Evolutionary conservation across 2,888 invertebrate species (phyloP).

Genomic region (Megastigmus dorsalis): DNA sequence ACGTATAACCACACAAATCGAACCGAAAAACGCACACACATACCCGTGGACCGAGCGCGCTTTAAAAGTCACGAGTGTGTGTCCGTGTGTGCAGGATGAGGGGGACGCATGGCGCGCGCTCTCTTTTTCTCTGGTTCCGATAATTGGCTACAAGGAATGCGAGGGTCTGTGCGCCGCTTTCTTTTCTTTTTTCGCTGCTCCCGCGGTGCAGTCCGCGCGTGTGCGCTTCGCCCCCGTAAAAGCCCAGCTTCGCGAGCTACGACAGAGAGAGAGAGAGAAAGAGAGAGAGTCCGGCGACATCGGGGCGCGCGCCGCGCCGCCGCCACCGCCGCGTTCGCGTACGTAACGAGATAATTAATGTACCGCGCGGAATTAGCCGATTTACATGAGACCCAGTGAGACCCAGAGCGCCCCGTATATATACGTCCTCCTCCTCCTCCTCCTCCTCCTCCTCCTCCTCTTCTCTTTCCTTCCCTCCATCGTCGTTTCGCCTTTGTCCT

Average conservation of each 20-base stretch:
- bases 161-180: conserved; percentile 49
- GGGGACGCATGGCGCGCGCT: conserved; percentile 51
- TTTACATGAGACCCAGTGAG: conserved; percentile 64
- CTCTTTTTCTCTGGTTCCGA: conserved; percentile 62
- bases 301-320: too few species aligned
- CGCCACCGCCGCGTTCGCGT: too few species aligned
- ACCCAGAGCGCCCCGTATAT: not conserved
- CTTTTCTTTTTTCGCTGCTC: too few species aligned
- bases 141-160: conserved; percentile 63
- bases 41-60: too few species aligned
- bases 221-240: too few species aligned
- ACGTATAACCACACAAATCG: too few species aligned
- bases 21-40: not conserved
- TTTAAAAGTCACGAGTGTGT: too few species aligned
- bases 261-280: too few species aligned
- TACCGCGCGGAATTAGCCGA: conserved; percentile 69
- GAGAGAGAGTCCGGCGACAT: too few species aligned
- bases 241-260: too few species aligned
- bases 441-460: not conserved
- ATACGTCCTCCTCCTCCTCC: not conserved
- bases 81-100: too few species aligned
- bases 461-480: not conserved
- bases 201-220: too few species aligned
- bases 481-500: not conserved
- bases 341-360: conserved; percentile 72